Evolutionary conservation across 1,140 invertebrate species (phyloP).

Genomic region (Dendrolimus punctatus): DNA sequence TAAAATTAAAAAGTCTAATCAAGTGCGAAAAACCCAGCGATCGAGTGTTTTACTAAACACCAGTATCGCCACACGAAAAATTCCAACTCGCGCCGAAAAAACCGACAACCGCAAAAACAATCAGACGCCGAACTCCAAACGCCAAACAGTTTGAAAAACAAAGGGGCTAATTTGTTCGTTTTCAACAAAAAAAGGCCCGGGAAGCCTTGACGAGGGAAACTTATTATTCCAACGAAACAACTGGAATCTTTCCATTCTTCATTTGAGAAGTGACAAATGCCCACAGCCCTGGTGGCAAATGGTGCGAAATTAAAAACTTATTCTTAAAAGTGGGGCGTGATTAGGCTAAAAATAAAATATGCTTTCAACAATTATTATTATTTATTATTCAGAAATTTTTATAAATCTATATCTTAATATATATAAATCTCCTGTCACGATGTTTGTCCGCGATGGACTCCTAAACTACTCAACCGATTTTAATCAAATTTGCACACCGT

Average conservation of each 20-base stretch:
- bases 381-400: background rate
- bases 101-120: conserved; percentile 10
- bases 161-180: conserved; percentile 19
- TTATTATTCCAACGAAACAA: conserved; percentile 4
- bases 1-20: too few relatives aligned
- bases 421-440: too few relatives aligned
- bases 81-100: too few relatives aligned
- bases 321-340: conserved; percentile 5
- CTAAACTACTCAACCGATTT: too few relatives aligned
- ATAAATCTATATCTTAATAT: too few relatives aligned
- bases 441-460: too few relatives aligned
- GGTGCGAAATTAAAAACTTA: conserved; percentile 17
- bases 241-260: conserved; percentile 16
- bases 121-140: conserved; percentile 15
- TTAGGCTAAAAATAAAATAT: conserved; percentile 1
- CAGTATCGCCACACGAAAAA: too few relatives aligned
- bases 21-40: too few relatives aligned
- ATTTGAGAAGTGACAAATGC: conserved; percentile 20
- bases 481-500: too few relatives aligned
- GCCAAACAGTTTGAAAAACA: conserved; percentile 16
- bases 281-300: conserved; percentile 13
- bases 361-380: conserved; percentile 1
- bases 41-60: too few relatives aligned
- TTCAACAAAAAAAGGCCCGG: conserved; percentile 11
- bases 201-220: conserved; percentile 12